Conservation (phyloP, 2,113 vertebrate species). For the Struthidea cinerea region DNA sequence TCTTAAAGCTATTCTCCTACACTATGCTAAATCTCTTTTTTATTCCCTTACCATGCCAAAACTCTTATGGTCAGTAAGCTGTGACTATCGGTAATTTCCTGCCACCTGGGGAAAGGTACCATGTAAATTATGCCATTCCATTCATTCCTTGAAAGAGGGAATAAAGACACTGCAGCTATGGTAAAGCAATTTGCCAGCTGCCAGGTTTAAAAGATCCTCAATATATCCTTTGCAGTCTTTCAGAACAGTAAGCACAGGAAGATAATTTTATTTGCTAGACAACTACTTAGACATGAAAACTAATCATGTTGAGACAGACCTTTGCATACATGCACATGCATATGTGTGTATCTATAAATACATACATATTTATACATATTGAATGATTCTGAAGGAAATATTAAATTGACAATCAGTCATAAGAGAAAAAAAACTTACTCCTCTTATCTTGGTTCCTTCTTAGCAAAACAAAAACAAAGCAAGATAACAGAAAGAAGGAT, state of each 20-base stretch:
- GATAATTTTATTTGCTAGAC: conserved; percentile 18
- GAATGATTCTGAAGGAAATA: not conserved
- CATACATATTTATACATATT: not conserved
- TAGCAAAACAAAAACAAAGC: not conserved
- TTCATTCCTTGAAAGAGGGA: not conserved
- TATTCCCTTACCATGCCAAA: not conserved
- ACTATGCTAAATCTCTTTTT: not conserved
- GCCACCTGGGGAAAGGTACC: not conserved
- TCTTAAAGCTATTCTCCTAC: not conserved
- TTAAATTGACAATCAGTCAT: not conserved
- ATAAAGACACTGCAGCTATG: not conserved
- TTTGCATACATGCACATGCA: not conserved
- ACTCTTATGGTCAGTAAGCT: not conserved
- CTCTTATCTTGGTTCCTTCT: not conserved
- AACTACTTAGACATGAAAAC: conserved; percentile 11
- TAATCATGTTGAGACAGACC: not conserved
- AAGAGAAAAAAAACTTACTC: not conserved
- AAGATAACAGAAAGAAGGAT: not conserved
- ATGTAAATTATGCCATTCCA: not conserved
- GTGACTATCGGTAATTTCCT: not conserved
- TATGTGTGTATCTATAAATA: not conserved
- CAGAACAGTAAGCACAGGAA: conserved; percentile 18
- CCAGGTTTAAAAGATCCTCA: conserved; percentile 11
- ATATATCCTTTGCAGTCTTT: not conserved
- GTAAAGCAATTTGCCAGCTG: conserved; percentile 28